Base-by-base conservation (phyloP, 2,113 vertebrate genomes). In the Nothobranchius furzeri region DNA sequence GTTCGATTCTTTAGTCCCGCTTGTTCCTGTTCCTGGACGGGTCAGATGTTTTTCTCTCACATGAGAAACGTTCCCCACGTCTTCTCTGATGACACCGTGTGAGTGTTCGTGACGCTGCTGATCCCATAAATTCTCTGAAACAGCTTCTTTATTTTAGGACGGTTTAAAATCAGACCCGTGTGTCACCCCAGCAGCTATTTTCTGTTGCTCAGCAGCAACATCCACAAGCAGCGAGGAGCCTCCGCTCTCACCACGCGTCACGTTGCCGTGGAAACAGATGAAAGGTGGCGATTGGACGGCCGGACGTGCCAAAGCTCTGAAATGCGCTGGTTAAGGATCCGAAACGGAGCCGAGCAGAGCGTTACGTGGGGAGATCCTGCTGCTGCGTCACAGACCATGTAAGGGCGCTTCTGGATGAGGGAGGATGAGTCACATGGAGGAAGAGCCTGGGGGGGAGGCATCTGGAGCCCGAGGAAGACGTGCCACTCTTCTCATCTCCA, bases 301-400 rank as follows among this genome's bases (percentile, higher is more conserved):
- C 2, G 12, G 9, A 47, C 36, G 4, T 20, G 62, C 42, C 12
- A n/a, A 30, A 6, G 12, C 52, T 37, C 30, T 14, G 24, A 63
- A 25, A 17, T 0, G 14, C 6, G 10, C 67, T 58, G 62, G 37
- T 57, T 37, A 53, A 63, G 12, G 52, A 53, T 45, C 37, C 2
- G 1, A 2, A 35, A 46, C 13, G 0, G 65, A 56, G 72, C 53
- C 12, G 60, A 72, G 8, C 13, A 12, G 10, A 53, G 59, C 1
- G 59, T 25, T 68, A 81, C 75, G 77, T 68, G 36, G 74, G 84
- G 82, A 70, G 71, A 85, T 84, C 81, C 89, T 88, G 65, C 76
- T 14, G 68, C 64, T 35, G 40, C 85, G 70, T 90, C 85, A 90
- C 58, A 70, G 84, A 78, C 85, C 84, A 86, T 82, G 52, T 90